Conservation (phyloP, 23 tunicate species). For the Diplosoma virens region DNA sequence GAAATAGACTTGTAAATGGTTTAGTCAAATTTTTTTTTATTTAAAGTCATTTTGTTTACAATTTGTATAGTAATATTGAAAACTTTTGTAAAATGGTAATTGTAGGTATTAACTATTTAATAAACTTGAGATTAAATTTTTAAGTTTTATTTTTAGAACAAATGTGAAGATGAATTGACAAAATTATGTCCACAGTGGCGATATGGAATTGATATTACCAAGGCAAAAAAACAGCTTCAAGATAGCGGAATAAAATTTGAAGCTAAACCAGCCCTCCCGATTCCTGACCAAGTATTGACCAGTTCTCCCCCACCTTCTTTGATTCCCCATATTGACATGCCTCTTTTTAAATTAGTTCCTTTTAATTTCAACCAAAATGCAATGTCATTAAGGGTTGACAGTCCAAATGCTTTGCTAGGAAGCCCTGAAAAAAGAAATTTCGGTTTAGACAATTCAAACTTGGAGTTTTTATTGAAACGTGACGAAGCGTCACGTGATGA, state of each 20-base stretch:
- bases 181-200: conserved; percentile 59
- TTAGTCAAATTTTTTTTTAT: too few relatives aligned
- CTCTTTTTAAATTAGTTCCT: conserved; percentile 42
- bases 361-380: background rate
- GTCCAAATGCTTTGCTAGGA: background rate
- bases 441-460: background rate
- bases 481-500: background rate
- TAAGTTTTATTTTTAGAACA: conserved; percentile 27
- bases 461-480: background rate
- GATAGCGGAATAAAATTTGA: conserved; percentile 32
- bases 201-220: conserved; percentile 50
- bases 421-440: background rate
- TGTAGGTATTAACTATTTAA: too few relatives aligned
- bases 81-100: too few relatives aligned
- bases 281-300: background rate
- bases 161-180: conserved; percentile 65
- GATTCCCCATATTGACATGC: background rate
- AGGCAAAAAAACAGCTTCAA: conserved; percentile 59
- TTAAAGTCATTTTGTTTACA: too few relatives aligned
- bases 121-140: too few relatives aligned
- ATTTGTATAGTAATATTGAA: too few relatives aligned
- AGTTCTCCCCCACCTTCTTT: background rate
- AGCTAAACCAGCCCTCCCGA: background rate
- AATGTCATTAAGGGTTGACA: background rate
- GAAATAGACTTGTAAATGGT: too few relatives aligned